These are phyloP conservation scores for Entomyzon cyanotis DNA, from an alignment of 2,113 vertebrate genomes.

Conservation along the genomic window DNA sequence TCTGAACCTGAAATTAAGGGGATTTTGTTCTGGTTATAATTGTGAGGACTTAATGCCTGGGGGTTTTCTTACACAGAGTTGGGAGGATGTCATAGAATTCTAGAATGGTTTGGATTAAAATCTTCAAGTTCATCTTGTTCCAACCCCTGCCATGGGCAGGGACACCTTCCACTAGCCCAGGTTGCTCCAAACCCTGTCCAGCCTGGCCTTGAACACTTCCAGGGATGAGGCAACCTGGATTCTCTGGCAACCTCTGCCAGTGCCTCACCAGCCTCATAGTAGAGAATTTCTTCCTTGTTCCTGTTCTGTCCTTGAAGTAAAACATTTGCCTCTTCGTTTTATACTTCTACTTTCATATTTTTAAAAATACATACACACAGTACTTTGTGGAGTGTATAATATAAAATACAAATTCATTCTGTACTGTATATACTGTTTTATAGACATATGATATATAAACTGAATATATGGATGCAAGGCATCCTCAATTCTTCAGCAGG, in stretches of 20 bases:
- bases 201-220: accelerated
- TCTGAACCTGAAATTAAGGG: neutral
- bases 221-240: neutral
- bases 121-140: neutral
- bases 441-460: neutral
- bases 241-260: neutral
- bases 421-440: neutral
- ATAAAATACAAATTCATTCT: neutral
- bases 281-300: neutral
- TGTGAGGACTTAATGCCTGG: neutral
- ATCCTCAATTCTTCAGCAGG: accelerated
- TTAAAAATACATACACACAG: no score
- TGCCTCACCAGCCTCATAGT: neutral
- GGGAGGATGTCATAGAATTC: neutral
- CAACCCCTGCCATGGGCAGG: neutral
- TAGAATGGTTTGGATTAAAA: neutral
- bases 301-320: neutral
- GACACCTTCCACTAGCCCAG: neutral
- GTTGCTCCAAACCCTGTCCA: neutral
- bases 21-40: neutral
- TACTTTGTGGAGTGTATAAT: neutral
- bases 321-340: accelerated
- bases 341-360: neutral
- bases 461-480: neutral
- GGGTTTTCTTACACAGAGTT: neutral